phyloP scores from a whole-genome alignment of 2,113 vertebrate genomes.

The Ursus arctos region DNA sequence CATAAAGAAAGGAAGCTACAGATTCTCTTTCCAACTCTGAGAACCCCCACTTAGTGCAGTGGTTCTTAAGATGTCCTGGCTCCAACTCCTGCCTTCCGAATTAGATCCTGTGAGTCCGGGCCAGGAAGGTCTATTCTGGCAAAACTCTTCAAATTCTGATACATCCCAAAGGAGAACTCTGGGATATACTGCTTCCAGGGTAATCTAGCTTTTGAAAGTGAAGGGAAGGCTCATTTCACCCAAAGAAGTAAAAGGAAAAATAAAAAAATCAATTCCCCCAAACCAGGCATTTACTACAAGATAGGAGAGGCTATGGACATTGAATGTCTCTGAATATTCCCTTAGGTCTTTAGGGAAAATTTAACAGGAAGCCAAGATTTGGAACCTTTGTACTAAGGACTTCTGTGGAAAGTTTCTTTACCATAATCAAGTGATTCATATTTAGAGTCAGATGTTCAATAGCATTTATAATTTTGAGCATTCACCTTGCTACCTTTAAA shows the following conservation, averaged over 20 bases:
- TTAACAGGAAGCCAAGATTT: slow-evolving; percentile 45
- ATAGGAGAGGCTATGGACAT: neutral
- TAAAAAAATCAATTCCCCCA: neutral
- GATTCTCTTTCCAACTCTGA: neutral
- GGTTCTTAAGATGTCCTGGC: neutral
- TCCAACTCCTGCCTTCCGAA: neutral
- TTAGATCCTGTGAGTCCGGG: neutral
- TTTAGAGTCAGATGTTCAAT: slow-evolving; percentile 32
- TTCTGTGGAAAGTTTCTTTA: slow-evolving; percentile 13
- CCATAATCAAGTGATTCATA: slow-evolving; percentile 5
- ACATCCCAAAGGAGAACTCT: neutral
- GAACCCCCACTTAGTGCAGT: neutral
- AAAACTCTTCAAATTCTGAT: neutral
- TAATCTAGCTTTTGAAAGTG: neutral
- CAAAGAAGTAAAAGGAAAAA: slow-evolving; percentile 23
- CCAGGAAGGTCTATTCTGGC: neutral
- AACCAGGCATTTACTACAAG: neutral
- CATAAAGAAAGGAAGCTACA: neutral
- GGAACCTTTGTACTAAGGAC: slow-evolving; percentile 5
- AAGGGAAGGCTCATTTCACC: slow-evolving; percentile 6
- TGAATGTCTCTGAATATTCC: neutral
- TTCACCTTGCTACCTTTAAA: slow-evolving; percentile 75
- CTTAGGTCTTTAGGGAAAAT: slow-evolving; percentile 36
- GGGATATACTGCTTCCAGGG: neutral
- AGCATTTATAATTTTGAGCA: slow-evolving; percentile 50